phyloP scores from a whole-genome alignment of 2,113 vertebrate genomes.

The Pleuronectes platessa region DNA sequence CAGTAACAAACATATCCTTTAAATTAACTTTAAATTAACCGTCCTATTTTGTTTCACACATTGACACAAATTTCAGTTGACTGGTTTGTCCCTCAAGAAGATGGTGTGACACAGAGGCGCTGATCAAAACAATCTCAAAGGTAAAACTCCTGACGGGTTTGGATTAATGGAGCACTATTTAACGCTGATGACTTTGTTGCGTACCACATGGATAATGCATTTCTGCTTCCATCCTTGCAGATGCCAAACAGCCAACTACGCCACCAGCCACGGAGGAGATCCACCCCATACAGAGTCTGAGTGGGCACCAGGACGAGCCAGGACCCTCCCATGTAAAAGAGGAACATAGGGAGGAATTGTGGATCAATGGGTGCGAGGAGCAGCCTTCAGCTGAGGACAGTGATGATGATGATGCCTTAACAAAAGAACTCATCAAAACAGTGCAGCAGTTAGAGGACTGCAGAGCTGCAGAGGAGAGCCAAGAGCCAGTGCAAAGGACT shows the following conservation, averaged over 20 bases:
- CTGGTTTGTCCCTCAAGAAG: not conserved
- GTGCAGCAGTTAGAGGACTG: constrained; percentile 64
- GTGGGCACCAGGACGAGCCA: constrained; percentile 14
- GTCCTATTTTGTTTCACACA: not conserved
- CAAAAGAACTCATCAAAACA: constrained; percentile 62
- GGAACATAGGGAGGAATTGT: constrained; percentile 43
- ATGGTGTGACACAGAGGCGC: not conserved
- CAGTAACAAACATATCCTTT: too few species aligned
- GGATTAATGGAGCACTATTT: not conserved
- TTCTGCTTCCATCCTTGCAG: constrained; percentile 32
- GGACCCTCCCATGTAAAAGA: constrained; percentile 38
- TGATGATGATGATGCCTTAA: constrained; percentile 54
- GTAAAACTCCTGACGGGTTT: not conserved
- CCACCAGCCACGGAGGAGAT: not conserved
- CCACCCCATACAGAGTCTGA: not conserved
- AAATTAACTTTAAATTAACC: too few species aligned
- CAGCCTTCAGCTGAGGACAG: constrained; percentile 38
- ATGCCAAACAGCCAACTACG: constrained; percentile 7
- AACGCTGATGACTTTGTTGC: not conserved
- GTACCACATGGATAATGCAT: not conserved
- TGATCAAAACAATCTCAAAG: constrained; percentile 22
- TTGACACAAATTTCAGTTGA: not conserved
- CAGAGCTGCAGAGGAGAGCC: constrained; percentile 45
- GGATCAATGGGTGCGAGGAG: constrained; percentile 35
- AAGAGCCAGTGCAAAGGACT: not conserved